A percentile compares a stretch with the other conserved stretches of the same genome.
phyloP scores from a whole-genome alignment of 53 echinoderm and acorn worm genomes.

The Echinometra lucunter region DNA sequence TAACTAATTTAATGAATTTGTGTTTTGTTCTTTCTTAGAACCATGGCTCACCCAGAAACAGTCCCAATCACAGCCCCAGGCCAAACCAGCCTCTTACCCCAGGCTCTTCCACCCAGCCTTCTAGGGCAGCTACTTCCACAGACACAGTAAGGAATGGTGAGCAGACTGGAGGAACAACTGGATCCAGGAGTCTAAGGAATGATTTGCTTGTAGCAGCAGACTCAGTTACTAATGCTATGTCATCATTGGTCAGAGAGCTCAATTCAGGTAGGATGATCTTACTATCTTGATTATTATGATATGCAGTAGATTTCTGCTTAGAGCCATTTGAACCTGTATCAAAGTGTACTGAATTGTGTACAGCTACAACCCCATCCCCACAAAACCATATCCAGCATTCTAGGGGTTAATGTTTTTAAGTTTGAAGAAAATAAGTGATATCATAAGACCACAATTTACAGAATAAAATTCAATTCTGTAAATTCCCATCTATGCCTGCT shows the following conservation, averaged over 20 bases:
- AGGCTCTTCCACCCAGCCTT: slow-evolving; percentile 70
- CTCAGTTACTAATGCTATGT: slow-evolving; percentile 98
- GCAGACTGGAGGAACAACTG: slow-evolving; percentile 70
- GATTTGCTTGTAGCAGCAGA: slow-evolving; percentile 94
- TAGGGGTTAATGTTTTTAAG: no score
- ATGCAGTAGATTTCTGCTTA: no score
- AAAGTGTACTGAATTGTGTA: no score
- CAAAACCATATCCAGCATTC: no score
- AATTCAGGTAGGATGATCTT: slow-evolving; percentile 81
- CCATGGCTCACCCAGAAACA: slow-evolving; percentile 95
- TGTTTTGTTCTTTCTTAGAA: slow-evolving; percentile 67
- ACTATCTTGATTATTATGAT: background rate
- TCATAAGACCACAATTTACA: no score
- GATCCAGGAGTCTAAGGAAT: slow-evolving; percentile 86
- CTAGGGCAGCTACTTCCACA: slow-evolving; percentile 67
- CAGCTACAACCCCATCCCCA: no score
- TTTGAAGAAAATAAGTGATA: no score
- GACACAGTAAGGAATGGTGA: slow-evolving; percentile 78
- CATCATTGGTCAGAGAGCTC: slow-evolving; percentile 93
- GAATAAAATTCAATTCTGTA: no score
- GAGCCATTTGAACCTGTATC: no score
- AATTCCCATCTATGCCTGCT: no score
- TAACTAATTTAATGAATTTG: background rate
- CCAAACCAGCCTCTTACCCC: slow-evolving; percentile 77
- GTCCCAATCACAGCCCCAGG: slow-evolving; percentile 89